Base-by-base conservation (phyloP, 2,797 vertebrate species). In the Myiotriccus ornatus region DNA sequence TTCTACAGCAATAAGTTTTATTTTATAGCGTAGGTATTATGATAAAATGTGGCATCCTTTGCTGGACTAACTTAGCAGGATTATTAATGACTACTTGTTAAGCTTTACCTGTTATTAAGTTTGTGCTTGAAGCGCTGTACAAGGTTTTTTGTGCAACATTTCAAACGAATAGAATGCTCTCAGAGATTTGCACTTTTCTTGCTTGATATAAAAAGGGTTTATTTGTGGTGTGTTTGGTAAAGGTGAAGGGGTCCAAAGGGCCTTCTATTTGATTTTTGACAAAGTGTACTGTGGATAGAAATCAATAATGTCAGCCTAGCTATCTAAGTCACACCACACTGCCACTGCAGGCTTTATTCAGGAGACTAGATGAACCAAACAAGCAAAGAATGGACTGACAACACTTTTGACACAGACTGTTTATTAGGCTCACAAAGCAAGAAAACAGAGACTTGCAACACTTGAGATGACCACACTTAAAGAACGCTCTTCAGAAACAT, bases 241-340 rank as follows among this genome's bases (percentile, higher is more conserved):
- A 99, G 99, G 99, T 99, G 98, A 99, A 98, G 97, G 98, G 98
- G 99, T 99, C 98, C 98, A 98, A 98, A 98, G 98, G 98, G 98
- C 98, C 98, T 98, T 98, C 98, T 99, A 98, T 99, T 99, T 99
- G 99, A 99, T 99, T 99, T 99, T 99, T 99, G 99, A 99, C 99
- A 99, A 99, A 99, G 99, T 99, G 98, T 98, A 98, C 97, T 97
- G 97, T 97, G 98, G 98, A 98, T 98, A 98, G 98, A 99, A 99
- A 99, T 99, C 99, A 98, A 99, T 99, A 99, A 98, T 98, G 95
- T 98, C 98, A 98, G 98, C 97, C 96, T 93, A 96, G 98, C 97
- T 97, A 96, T 98, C 98, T 97, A 97, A 98, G 98, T 98, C 98
- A 97, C 97, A 89, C 97, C 97, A 97, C 97, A 93, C 96, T 94